Percentiles rank a stretch among this genome's conserved stretches.
phyloP scores from a whole-genome alignment of 1,140 invertebrate genomes.

The Alviniconcha marisindica region DNA sequence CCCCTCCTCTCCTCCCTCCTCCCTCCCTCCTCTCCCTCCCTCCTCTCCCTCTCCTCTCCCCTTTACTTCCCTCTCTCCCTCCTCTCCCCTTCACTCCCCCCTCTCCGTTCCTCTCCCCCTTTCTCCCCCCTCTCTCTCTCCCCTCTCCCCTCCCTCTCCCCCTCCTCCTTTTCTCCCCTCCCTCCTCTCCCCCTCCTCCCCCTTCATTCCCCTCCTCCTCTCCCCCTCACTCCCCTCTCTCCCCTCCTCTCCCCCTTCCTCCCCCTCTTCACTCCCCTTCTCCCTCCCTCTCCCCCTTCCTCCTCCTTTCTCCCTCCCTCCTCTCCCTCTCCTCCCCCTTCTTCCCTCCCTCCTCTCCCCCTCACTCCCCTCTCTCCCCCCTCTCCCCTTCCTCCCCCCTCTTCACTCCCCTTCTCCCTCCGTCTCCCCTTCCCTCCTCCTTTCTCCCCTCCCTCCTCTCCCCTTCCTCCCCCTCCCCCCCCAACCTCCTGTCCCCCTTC shows the following conservation, averaged over 20 bases:
- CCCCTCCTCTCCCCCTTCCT: too few species aligned
- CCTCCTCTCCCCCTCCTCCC: neutral
- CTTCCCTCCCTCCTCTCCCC: neutral
- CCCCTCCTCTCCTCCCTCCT: neutral
- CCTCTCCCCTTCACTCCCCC: neutral
- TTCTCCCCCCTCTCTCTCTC: neutral
- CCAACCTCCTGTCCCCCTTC: neutral
- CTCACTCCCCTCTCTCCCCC: neutral
- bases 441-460: neutral
- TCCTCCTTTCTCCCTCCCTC: neutral
- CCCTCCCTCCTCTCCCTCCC: neutral
- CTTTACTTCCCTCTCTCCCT: neutral
- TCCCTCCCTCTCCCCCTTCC: neutral
- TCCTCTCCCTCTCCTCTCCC: neutral
- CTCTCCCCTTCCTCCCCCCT: neutral
- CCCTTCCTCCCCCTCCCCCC: too few species aligned
- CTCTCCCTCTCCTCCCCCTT: neutral
- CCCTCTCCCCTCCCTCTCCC: neutral
- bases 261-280: neutral
- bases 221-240: neutral
- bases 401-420: neutral
- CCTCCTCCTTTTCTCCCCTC: neutral
- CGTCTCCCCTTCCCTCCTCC: neutral
- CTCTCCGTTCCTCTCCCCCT: too few species aligned
- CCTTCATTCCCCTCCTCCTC: neutral